Percentiles rank a stretch among this genome's conserved stretches.
phyloP scores from a whole-genome alignment of 2,113 vertebrate species.

The Columbina picui region DNA sequence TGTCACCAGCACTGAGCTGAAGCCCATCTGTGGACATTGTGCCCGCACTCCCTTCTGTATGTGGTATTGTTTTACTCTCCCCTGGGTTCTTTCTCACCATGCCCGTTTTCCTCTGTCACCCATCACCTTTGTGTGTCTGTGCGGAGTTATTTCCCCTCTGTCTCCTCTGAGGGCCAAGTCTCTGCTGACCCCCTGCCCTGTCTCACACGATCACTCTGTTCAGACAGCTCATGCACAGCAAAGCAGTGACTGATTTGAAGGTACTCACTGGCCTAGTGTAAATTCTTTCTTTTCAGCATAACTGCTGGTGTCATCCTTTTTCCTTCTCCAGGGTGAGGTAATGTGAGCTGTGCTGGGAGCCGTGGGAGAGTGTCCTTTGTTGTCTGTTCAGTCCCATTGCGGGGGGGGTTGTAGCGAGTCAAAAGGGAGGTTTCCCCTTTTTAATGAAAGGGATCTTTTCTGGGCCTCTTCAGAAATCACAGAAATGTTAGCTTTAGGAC shows the following conservation, averaged over 20 bases:
- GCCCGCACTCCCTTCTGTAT: rapidly evolving
- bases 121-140: rapidly evolving
- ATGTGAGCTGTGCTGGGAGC: background rate
- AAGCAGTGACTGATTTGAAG: rapidly evolving
- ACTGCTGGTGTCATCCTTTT: rapidly evolving
- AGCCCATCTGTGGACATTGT: rapidly evolving
- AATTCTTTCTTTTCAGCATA: rapidly evolving
- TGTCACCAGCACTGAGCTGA: background rate
- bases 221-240: background rate
- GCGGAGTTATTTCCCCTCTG: rapidly evolving
- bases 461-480: background rate
- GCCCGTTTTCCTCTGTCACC: too few relatives aligned
- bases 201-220: background rate
- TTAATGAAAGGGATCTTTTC: background rate
- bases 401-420: background rate
- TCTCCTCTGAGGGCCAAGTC: too few relatives aligned
- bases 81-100: background rate
- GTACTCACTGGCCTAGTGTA: rapidly evolving
- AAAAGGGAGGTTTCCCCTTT: background rate
- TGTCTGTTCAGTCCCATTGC: rapidly evolving
- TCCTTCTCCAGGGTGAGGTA: rapidly evolving
- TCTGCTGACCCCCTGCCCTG: rapidly evolving
- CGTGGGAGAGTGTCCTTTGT: rapidly evolving
- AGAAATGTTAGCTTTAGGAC: background rate
- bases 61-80: rapidly evolving